Percentiles rank a stretch among this genome's conserved stretches.
phyloP scores from a whole-genome alignment of 2,888 invertebrate species.

The Eledone cirrhosa region DNA sequence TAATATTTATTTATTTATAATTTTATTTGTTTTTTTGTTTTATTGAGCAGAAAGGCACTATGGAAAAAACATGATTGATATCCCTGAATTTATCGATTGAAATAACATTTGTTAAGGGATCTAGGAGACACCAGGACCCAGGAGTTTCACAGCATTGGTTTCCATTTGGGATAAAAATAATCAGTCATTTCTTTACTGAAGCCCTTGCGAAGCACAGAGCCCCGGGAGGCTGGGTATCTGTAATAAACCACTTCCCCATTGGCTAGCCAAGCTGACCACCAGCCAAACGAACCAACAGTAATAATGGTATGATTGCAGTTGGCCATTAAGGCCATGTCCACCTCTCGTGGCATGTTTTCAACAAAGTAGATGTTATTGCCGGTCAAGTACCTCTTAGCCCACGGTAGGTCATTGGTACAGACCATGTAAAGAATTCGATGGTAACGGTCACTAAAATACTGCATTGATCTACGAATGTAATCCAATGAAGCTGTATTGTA shows the following conservation, averaged over 20 bases:
- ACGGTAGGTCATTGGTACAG: constrained; percentile 27
- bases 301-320: constrained; percentile 31
- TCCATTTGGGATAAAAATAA: constrained; percentile 33
- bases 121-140: no score
- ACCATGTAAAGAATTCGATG: constrained; percentile 29
- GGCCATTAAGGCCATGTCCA: constrained; percentile 29
- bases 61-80: no score
- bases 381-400: constrained; percentile 25
- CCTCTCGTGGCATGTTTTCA: background rate
- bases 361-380: constrained; percentile 22
- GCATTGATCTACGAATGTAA: constrained; percentile 31
- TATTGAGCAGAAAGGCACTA: no score
- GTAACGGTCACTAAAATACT: constrained; percentile 20
- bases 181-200: constrained; percentile 30
- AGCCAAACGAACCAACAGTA: constrained; percentile 32
- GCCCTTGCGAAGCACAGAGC: constrained; percentile 10
- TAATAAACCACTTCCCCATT: constrained; percentile 33
- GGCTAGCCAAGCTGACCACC: constrained; percentile 31
- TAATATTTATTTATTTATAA: no score
- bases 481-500: constrained; percentile 27
- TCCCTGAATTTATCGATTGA: no score
- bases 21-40: no score
- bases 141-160: constrained; percentile 24
- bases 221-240: constrained; percentile 24
- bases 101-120: no score